Percentiles rank a stretch among this genome's conserved stretches.
These are phyloP conservation scores for Apis mellifera DNA, from an alignment of 1,140 invertebrate genomes.

Conservation along the genomic window Amel_HAv3.1 CM009937.2:8084501-8085000, in stretches of 20 bases:
- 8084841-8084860: conserved; percentile 89
- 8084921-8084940: conserved; percentile 78
- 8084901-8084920: conserved; percentile 73
- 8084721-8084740: conserved; percentile 50
- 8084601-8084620: background rate
- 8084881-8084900: conserved; percentile 83
- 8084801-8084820: conserved; percentile 89
- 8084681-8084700: background rate
- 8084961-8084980: conserved; percentile 23
- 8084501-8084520: too few species aligned
- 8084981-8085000: background rate
- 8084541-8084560: too few species aligned
- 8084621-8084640: background rate
- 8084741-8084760: conserved; percentile 88
- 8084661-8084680: background rate
- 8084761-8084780: conserved; percentile 87
- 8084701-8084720: background rate
- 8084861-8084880: conserved; percentile 84
- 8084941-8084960: conserved; percentile 79
- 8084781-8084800: conserved; percentile 88
- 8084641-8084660: too few species aligned
- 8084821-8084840: conserved; percentile 87
- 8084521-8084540: too few species aligned
- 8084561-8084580: too few species aligned
- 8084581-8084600: background rate